Base-by-base conservation (phyloP, 1,140 invertebrate genomes). In the Amyelois transitella region DNA sequence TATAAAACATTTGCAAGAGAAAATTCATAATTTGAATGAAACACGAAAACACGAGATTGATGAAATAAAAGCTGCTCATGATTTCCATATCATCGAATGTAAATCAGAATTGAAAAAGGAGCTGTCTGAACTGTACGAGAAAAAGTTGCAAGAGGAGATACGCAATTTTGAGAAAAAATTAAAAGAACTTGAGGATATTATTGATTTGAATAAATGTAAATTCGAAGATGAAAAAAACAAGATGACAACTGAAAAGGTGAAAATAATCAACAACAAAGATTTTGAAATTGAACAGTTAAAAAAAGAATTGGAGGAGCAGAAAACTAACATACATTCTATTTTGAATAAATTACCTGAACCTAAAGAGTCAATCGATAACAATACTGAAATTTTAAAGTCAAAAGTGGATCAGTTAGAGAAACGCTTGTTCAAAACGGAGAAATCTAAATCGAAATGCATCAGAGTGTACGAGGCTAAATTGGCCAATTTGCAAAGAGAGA, bases 401-500 rank as follows among this genome's bases (percentile, higher is more conserved):
- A 77, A 65, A 64, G 54, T 59, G 1, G 57, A 71, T 18, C 66
- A 80, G 18, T 55, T 84, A 19, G 73, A 84, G 56, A 81, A 72
- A 65, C 69, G 72, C 10, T 44, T 87, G 22, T 64, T 59, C 38
- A 80, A 79, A 63, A 51, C 76, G 54, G 72, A 80, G 56, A 82
- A 69, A 60, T 58, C 69, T 8, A 84, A 81, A 53, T 58, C 59
- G 8, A 85, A 81, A 63, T 73, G 51, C 32, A 49, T 51, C 0
- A 79, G 70, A 53, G 47, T 65, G 4, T 87, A 73, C 49, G 79
- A 87, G 64, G 52, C 63, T n/a, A 82, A 80, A 64, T 18, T 85
- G 52, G 64, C 66, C 21, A 62, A 67, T 38, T 56, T 82, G 17
- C 73, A 81, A 50, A 55, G 70, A 52, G 77, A 87, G 20, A 84